Conservation (phyloP, 2,888 invertebrate species). For the Halictus quadricinctus region DNA sequence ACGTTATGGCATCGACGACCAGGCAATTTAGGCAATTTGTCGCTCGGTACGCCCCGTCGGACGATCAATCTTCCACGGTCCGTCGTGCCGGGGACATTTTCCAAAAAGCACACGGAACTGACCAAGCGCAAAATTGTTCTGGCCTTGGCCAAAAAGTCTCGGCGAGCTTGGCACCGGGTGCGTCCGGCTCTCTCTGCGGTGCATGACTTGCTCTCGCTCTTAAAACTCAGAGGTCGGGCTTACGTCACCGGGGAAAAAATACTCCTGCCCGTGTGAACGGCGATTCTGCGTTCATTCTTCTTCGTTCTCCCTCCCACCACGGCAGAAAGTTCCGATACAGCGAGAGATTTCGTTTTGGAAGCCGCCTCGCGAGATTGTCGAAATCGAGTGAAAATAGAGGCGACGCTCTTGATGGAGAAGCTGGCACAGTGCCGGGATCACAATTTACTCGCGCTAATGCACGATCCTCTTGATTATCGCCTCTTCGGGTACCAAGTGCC, state of each 20-base stretch:
- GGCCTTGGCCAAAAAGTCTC: conserved; percentile 46
- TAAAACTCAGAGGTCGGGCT: conserved; percentile 45
- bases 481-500: not conserved
- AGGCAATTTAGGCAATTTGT: conserved; percentile 1
- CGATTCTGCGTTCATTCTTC: not conserved
- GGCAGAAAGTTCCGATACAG: not conserved
- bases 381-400: conserved; percentile 61
- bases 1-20: not conserved
- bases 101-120: conserved; percentile 29
- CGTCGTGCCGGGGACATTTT: not conserved
- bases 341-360: conserved; percentile 8
- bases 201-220: conserved; percentile 57
- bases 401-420: conserved; percentile 25
- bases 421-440: conserved; percentile 53
- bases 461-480: not conserved
- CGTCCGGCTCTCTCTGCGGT: not conserved
- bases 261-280: conserved; percentile 11
- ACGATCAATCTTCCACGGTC: not conserved
- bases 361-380: conserved; percentile 32
- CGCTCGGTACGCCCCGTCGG: not conserved
- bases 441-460: conserved; percentile 45
- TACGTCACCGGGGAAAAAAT: conserved; percentile 57
- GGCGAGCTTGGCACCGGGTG: conserved; percentile 4
- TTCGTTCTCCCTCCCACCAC: not conserved
- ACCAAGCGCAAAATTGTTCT: conserved; percentile 28